A percentile compares a stretch with the other conserved stretches of the same genome.
Conservation (phyloP, 1,140 invertebrate species). For the Lepidurus couesii region DNA sequence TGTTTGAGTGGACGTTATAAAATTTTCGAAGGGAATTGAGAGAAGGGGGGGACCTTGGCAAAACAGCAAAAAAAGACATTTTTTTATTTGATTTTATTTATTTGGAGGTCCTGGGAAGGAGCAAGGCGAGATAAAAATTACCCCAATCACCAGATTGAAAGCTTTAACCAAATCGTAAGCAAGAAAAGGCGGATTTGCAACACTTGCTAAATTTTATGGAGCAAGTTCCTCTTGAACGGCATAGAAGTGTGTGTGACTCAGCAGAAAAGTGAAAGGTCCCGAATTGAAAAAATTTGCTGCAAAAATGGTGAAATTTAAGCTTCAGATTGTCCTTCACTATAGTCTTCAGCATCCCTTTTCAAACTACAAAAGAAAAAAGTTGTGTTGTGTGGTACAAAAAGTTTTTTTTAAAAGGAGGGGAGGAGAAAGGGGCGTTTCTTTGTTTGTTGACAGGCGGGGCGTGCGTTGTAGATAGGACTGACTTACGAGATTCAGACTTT, state of each 20-base stretch:
- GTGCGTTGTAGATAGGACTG: neutral
- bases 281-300: too few species aligned
- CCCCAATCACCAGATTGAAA: conserved; percentile 5
- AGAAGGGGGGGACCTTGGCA: neutral
- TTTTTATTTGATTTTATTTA: neutral
- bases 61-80: neutral
- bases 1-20: neutral
- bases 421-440: neutral
- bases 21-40: neutral
- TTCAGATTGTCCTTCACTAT: neutral
- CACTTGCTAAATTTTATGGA: neutral
- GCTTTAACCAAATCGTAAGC: neutral
- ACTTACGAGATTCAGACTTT: neutral
- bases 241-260: neutral
- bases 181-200: neutral
- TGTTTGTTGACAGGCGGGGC: neutral
- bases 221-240: neutral
- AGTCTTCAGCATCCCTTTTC: neutral
- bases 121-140: neutral
- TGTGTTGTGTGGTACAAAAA: neutral
- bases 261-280: too few species aligned
- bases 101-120: neutral
- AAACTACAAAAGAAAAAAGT: neutral
- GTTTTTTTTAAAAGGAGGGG: neutral
- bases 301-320: neutral